A percentile compares a stretch with the other conserved stretches of the same genome.
Evolutionary conservation across 1,140 invertebrate genomes (phyloP).

Genomic region (Dufourea novaeangliae): DNA sequence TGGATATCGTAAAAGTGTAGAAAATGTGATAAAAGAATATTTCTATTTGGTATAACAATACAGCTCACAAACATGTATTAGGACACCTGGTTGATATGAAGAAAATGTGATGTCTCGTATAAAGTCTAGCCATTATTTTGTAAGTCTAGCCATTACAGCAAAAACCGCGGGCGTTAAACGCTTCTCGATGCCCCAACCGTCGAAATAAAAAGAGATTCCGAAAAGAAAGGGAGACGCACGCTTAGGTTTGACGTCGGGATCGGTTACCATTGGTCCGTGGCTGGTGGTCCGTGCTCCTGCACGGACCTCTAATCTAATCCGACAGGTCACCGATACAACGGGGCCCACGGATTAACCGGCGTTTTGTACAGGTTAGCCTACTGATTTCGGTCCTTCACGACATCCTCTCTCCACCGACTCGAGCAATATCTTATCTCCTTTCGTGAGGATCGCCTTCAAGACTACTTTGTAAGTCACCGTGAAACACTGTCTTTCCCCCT

Average conservation of each 20-base stretch:
- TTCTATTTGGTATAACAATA: too few species aligned
- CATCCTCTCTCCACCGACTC: slow-evolving; percentile 34
- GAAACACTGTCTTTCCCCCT: slow-evolving; percentile 2
- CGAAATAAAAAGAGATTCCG: slow-evolving; percentile 32
- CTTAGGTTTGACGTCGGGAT: slow-evolving; percentile 61
- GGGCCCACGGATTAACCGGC: slow-evolving; percentile 65
- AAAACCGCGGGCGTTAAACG: neutral
- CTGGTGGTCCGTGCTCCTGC: slow-evolving; percentile 68
- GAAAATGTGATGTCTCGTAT: too few species aligned
- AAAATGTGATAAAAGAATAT: too few species aligned
- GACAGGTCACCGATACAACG: slow-evolving; percentile 73
- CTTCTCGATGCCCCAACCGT: neutral
- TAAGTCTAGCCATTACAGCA: too few species aligned
- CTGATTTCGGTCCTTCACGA: slow-evolving; percentile 58
- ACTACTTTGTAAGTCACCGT: slow-evolving; percentile 31
- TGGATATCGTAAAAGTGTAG: too few species aligned
- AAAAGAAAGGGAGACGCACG: slow-evolving; percentile 34
- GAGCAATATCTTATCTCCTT: slow-evolving; percentile 41
- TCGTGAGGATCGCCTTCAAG: slow-evolving; percentile 18
- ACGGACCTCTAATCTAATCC: slow-evolving; percentile 70
- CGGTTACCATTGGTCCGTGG: slow-evolving; percentile 60
- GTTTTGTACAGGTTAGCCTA: slow-evolving; percentile 74
- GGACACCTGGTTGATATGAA: too few species aligned
- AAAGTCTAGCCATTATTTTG: too few species aligned
- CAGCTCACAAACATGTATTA: too few species aligned